Evolutionary conservation across 23 tunicate genomes (phyloP), one percentile per base, ranked within the genome.

Genomic region (Halocynthia roretzi): DNA sequence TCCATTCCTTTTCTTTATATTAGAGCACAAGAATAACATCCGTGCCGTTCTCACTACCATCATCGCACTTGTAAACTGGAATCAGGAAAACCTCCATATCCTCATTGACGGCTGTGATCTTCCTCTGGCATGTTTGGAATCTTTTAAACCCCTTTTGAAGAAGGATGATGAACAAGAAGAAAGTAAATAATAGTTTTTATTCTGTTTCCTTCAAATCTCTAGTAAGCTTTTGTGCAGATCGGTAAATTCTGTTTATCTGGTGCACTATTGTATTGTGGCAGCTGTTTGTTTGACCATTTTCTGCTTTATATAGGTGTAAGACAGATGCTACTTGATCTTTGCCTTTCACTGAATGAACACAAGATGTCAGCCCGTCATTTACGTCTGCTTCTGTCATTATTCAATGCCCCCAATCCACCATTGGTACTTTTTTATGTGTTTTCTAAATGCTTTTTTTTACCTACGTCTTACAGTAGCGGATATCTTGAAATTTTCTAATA

Each of bases 321-420:
- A 23, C 53, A 72, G 12, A 57, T 80, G 63, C 67, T 91, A 8
- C 78, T 91, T 0, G 64, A 71, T 10, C 50, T 91, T 52, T 91
- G 97, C 65, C 70, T 84, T 72, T 71, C 48, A 50, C 52, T 83
- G 12, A 91, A 81, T 77, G 85, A 84, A 53, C 71, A 85, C 15
- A 58, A 50, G 48, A 86, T 91, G 83, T 81, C 97, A 17, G 71
- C 90, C 8, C 71, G 85, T 64, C 97, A 91, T 62, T 76, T 91
- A 10, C 71, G 86, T 6, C 63, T 83, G 18, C 21, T 91, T 51
- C 58, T 91, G 49, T 91, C 97, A 5, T 63, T 85, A 54, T 85
- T 91, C 77, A 82, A 91, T 66, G 48, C 83, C 11, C 7, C 48
- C 11, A 31, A 81, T 51, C 90, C 97, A 11, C 90, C 90, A 6